Evolutionary conservation across 1,140 invertebrate species (phyloP), one percentile per base, ranked within the genome.

Genomic region (Tribolium madens): DNA sequence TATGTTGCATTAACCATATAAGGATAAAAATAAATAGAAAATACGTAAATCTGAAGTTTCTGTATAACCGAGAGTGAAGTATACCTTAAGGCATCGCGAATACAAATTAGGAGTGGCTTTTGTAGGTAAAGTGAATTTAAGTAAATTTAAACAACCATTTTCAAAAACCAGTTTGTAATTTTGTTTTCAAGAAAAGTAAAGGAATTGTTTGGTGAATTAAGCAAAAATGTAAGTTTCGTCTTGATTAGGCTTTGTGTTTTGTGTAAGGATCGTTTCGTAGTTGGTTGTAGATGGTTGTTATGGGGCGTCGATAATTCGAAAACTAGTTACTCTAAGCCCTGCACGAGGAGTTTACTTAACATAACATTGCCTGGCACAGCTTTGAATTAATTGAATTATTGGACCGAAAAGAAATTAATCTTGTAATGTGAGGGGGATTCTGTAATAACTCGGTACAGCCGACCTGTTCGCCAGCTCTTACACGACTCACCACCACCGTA

Each of bases 361-460:
- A 81, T 79, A 83, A 83, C 82, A 81, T 79, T 79, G 77, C 80
- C 81, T 76, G 48, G 69, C 68, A 78, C 73, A 78, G 81, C 81
- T 82, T 79, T 80, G 83, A 84, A 83, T 84, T 84, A 84, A 84
- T 84, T 84, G 82, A 84, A 84, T 84, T 84, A 84, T 84, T 83
- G 82, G 79, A 84, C 82, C 82, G 83, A 82, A 84, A 84, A 84
- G 83, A 84, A 84, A 83, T 83, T 84, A 84, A 84, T 84, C 83
- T 83, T 84, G 83, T 84, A 80, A 82, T 83, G 78, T 83, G 80
- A 76, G 78, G 81, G 78, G 81, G 80, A 81, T 80, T 80, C 78
- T 64, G 73, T 81, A 80, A 79, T 80, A 79, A 81, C 79, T 78
- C 73, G 12, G 36, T 74, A 76, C 78, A 78, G 76, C 70, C 33